Conservation (phyloP, 2,113 vertebrate genomes). For the Oncorhynchus clarkii region DNA sequence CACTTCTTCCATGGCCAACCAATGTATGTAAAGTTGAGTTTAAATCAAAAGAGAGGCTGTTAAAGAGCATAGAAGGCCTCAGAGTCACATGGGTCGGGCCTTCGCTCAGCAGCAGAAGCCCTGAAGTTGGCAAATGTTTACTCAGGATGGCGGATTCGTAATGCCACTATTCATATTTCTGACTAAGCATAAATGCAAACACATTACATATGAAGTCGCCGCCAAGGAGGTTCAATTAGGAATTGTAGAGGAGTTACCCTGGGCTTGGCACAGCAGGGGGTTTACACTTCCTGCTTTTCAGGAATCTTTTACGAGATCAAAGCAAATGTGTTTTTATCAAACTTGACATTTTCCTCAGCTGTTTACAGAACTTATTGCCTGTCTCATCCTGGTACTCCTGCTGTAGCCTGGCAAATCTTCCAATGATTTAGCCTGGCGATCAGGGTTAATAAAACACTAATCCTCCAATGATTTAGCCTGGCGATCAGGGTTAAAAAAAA, state of each 20-base stretch:
- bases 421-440: too few species aligned
- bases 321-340: slow-evolving; percentile 38
- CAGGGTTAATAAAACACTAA: too few species aligned
- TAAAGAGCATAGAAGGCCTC: slow-evolving; percentile 14
- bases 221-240: slow-evolving; percentile 23
- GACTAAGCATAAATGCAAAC: slow-evolving; percentile 33
- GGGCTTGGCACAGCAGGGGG: neutral
- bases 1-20: too few species aligned
- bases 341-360: slow-evolving; percentile 49
- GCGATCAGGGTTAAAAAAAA: neutral
- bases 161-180: slow-evolving; percentile 32
- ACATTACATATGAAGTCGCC: slow-evolving; percentile 16
- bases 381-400: slow-evolving; percentile 7
- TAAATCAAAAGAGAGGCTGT: too few species aligned
- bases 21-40: too few species aligned
- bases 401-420: too few species aligned
- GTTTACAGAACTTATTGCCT: slow-evolving; percentile 20
- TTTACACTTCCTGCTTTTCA: slow-evolving; percentile 23
- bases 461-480: too few species aligned
- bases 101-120: slow-evolving; percentile 5
- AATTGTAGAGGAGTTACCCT: slow-evolving; percentile 4
- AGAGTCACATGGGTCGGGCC: neutral
- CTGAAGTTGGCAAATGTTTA: slow-evolving; percentile 45
- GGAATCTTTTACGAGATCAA: slow-evolving; percentile 39
- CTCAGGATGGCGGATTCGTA: slow-evolving; percentile 14